phyloP scores from a whole-genome alignment of 2,113 vertebrate species.

The Oryzias woworae region DNA sequence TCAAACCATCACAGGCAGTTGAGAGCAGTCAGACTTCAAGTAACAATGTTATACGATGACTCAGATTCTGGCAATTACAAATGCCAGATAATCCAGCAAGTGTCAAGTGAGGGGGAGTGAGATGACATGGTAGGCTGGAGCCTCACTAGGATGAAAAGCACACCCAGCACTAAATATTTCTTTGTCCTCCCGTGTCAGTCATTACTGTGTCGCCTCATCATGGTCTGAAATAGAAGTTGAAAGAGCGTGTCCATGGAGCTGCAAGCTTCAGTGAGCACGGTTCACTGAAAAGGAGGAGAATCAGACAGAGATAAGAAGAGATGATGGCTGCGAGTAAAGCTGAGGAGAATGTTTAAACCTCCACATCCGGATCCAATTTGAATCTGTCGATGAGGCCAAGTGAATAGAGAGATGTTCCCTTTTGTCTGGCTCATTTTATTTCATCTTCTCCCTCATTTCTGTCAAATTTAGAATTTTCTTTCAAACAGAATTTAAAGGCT shows the following conservation, averaged over 20 bases:
- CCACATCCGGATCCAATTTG: constrained; percentile 56
- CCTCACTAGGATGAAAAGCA: not conserved
- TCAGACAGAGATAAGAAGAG: not conserved
- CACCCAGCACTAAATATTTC: not conserved
- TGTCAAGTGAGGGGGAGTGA: constrained; percentile 2
- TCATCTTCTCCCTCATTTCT: constrained; percentile 11
- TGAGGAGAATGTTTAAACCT: constrained; percentile 16
- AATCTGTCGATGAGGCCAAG: constrained; percentile 60
- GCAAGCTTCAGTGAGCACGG: constrained; percentile 30
- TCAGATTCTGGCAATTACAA: constrained; percentile 2
- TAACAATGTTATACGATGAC: not conserved
- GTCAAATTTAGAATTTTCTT: constrained; percentile 15
- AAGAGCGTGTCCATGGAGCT: constrained; percentile 24
- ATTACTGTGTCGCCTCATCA: constrained; percentile 24
- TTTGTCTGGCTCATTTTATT: not conserved
- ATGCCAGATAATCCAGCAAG: not conserved
- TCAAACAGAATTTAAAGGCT: not conserved
- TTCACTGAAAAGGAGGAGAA: constrained; percentile 9
- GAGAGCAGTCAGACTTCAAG: not conserved
- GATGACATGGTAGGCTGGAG: not conserved
- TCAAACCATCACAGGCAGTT: not conserved
- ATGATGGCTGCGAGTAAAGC: constrained; percentile 12
- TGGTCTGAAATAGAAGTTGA: constrained; percentile 25
- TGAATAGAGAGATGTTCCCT: constrained; percentile 47
- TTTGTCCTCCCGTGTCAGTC: constrained; percentile 18